Percentiles rank a stretch among this genome's conserved stretches.
Evolutionary conservation across 2,113 vertebrate genomes (phyloP).

Genomic region (Eulemur macaco): DNA sequence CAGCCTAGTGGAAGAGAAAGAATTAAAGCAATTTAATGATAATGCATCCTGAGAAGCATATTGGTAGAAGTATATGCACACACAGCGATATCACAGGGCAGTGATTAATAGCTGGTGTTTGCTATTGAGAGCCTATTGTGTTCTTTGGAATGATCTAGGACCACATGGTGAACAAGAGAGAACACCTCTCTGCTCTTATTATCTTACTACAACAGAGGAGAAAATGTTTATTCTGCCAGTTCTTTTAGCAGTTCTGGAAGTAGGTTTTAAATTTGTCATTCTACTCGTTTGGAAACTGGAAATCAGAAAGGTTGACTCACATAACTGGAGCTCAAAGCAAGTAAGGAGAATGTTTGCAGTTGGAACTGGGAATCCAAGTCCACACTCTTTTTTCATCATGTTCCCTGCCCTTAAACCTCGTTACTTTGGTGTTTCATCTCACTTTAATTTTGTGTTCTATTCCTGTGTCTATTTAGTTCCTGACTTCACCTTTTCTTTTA

Average conservation of each 20-base stretch:
- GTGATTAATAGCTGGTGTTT: background rate
- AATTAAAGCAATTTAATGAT: background rate
- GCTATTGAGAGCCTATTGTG: background rate
- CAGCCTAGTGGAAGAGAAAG: background rate
- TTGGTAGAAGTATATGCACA: background rate
- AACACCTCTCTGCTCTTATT: background rate
- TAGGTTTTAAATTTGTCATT: background rate
- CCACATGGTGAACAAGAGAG: background rate
- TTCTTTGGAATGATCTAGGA: background rate
- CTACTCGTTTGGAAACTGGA: background rate
- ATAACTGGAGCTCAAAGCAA: background rate
- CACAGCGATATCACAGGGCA: background rate
- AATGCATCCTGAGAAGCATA: background rate
- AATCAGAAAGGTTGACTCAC: background rate
- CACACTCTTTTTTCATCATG: fast-evolving
- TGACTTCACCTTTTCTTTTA: background rate
- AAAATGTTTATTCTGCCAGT: background rate
- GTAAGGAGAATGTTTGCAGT: background rate
- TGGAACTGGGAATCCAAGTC: background rate
- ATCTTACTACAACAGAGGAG: background rate
- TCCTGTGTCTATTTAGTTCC: background rate
- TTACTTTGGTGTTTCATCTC: background rate
- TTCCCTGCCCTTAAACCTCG: background rate
- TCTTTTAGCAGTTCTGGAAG: background rate
- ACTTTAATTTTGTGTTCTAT: background rate